These are phyloP conservation scores for Vicugna pacos DNA, from an alignment of 2,113 vertebrate species.

Conservation along the genomic window DNA sequence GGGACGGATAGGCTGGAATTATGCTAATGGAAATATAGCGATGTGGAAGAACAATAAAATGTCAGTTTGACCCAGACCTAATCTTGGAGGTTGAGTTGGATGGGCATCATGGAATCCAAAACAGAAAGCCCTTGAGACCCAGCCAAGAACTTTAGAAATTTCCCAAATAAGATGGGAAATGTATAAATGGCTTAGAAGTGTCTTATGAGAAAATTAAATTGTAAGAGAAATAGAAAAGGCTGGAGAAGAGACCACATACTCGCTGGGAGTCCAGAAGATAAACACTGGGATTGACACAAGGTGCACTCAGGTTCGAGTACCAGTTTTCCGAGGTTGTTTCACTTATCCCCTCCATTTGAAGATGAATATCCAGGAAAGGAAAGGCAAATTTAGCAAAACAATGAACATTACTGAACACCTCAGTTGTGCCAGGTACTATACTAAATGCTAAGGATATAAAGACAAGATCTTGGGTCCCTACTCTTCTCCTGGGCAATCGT, in stretches of 20 bases:
- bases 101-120: not conserved
- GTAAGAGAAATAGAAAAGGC: not conserved
- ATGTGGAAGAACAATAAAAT: constrained; percentile 40
- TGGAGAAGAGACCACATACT: not conserved
- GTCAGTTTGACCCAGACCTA: constrained; percentile 6
- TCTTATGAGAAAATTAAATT: constrained; percentile 45
- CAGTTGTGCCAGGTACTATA: not conserved
- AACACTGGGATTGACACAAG: not conserved
- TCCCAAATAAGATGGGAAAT: not conserved
- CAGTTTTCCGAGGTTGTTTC: not conserved
- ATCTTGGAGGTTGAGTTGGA: constrained; percentile 2
- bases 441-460: not conserved
- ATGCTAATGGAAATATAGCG: constrained; percentile 4
- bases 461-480: not conserved
- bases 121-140: constrained; percentile 39
- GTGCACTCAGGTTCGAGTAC: not conserved
- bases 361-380: constrained; percentile 83
- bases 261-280: not conserved
- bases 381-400: constrained; percentile 58
- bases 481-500: not conserved
- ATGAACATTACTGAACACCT: not conserved
- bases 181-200: constrained; percentile 12
- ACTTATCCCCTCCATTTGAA: constrained; percentile 72
- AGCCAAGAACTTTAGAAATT: constrained; percentile 3
- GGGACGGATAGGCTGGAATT: not conserved